Evolutionary conservation across 2,888 invertebrate genomes (phyloP).

Genomic region (Oxytorus armatus): DNA sequence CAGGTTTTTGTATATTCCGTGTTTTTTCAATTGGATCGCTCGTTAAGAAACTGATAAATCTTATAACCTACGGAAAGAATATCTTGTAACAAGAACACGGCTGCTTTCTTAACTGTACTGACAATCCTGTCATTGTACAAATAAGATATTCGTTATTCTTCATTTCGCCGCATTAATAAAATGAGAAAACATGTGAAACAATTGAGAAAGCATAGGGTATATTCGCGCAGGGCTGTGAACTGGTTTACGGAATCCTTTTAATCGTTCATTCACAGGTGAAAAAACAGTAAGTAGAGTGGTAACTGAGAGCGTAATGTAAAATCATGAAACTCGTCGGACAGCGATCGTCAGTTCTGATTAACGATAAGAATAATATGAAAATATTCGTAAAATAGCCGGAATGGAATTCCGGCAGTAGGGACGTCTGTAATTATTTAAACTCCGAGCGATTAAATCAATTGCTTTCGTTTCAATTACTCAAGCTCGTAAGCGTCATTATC

Average conservation of each 20-base stretch:
- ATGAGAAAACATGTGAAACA: background rate
- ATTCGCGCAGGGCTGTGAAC: no score
- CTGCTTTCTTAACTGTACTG: no score
- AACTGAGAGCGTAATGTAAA: background rate
- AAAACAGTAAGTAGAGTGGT: no score
- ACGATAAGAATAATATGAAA: background rate
- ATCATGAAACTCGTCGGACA: background rate
- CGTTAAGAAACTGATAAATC: no score
- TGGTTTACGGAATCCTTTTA: no score
- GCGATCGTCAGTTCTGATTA: background rate
- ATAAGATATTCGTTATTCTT: background rate
- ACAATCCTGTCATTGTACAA: background rate
- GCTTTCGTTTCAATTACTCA: background rate
- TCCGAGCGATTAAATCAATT: background rate
- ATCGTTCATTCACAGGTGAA: no score
- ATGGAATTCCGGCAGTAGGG: no score
- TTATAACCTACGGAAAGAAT: no score
- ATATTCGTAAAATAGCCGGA: background rate
- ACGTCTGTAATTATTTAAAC: background rate
- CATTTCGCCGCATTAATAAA: no score
- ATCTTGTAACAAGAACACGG: background rate
- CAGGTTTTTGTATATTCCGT: no score
- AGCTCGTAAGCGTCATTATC: background rate
- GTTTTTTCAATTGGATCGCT: no score
- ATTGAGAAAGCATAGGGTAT: background rate